These are phyloP conservation scores for Labia minor DNA, from an alignment of 2,888 invertebrate genomes.

Conservation along the genomic window DNA sequence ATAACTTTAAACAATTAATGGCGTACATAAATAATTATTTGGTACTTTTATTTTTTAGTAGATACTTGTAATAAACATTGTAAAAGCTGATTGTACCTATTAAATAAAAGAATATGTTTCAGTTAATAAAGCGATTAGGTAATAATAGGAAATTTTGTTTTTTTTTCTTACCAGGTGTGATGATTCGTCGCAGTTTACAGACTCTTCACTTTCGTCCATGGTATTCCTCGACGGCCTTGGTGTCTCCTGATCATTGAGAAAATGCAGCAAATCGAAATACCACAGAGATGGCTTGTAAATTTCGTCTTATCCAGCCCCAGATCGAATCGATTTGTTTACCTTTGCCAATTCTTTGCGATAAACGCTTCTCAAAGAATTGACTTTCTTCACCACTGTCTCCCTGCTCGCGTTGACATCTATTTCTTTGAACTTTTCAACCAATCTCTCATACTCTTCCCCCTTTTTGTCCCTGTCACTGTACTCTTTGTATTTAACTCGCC, in stretches of 20 bases:
- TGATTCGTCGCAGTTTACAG: conserved; percentile 20
- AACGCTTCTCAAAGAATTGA: conserved; percentile 21
- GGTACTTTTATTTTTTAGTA: neutral
- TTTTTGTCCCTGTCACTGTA: conserved; percentile 27
- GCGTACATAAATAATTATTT: neutral
- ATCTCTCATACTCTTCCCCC: conserved; percentile 18
- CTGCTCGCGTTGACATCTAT: conserved; percentile 15
- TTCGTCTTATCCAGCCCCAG: conserved; percentile 25
- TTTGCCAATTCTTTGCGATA: conserved; percentile 22
- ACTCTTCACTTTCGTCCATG: conserved; percentile 19
- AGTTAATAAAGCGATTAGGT: no score
- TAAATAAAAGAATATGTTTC: no score
- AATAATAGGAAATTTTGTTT: conserved; percentile 17
- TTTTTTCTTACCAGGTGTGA: no score
- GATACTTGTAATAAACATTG: no score
- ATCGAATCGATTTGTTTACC: conserved; percentile 24
- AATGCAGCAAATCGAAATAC: conserved; percentile 24
- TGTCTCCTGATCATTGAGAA: conserved; percentile 21
- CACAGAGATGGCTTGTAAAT: conserved; percentile 24
- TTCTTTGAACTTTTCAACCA: conserved; percentile 20
- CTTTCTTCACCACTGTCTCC: conserved; percentile 20
- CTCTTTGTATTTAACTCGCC: conserved; percentile 29
- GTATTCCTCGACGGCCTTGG: neutral
- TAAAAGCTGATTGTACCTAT: no score
- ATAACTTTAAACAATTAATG: no score